Percentiles rank a stretch among this genome's conserved stretches.
Conservation (phyloP, 2,797 vertebrate species). For the Pterois miles region DNA sequence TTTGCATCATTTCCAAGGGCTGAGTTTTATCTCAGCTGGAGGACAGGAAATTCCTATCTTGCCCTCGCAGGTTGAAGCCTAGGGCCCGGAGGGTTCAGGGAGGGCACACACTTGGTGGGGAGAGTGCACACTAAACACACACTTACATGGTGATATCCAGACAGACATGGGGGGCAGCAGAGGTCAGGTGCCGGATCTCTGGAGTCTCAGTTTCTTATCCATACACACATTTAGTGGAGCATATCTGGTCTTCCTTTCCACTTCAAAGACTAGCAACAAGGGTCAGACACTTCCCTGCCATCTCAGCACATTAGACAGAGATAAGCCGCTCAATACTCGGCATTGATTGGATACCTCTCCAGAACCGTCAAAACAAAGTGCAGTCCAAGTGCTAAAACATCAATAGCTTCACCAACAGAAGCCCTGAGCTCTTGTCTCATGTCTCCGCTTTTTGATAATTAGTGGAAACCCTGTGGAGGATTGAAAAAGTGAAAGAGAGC, state of each 20-base stretch:
- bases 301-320: conserved; percentile 62
- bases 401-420: conserved; percentile 35
- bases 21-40: conserved; percentile 44
- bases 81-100: conserved; percentile 57
- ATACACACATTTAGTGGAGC: conserved; percentile 47
- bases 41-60: conserved; percentile 75
- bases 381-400: conserved; percentile 22
- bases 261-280: conserved; percentile 58
- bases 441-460: conserved; percentile 38
- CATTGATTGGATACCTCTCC: conserved; percentile 61
- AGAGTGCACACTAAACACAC: conserved; percentile 42
- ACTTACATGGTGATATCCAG: conserved; percentile 31
- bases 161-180: conserved; percentile 51
- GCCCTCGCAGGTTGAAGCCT: conserved; percentile 62
- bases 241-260: conserved; percentile 38
- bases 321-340: conserved; percentile 62
- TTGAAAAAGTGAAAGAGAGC: conserved; percentile 50
- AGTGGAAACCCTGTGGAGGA: conserved; percentile 32
- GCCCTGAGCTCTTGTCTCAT: conserved; percentile 8
- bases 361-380: conserved; percentile 66
- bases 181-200: conserved; percentile 56
- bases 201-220: conserved; percentile 51
- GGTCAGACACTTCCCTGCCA: conserved; percentile 49
- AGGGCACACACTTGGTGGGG: conserved; percentile 55
- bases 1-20: conserved; percentile 44